Evolutionary conservation across 2,888 invertebrate species (phyloP), one percentile per base, ranked within the genome.

Genomic region (Platypus cylindrus): DNA sequence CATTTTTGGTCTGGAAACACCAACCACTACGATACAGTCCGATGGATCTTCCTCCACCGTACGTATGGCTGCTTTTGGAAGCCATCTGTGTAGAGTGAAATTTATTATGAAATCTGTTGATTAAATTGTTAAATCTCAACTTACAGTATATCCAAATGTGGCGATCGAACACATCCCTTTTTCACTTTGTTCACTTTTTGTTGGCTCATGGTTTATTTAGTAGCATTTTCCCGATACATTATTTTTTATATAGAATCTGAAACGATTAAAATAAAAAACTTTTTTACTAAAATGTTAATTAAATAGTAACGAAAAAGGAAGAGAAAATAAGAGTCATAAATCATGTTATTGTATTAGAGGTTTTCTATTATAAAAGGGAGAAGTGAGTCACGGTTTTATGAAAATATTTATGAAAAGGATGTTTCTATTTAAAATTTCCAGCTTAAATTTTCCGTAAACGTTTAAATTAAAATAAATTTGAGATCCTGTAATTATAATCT

Each of bases 11-110:
- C 84, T 75, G 62, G 82, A 81, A 56, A 84, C 78, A 50, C 83
- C 84, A 55, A 83, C 80, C 55, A 83, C 80, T 53, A 84, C 67
- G 58, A 84, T 79, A 68, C 83, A 84, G 67, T 84, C 84, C 60
- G 82, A 77, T 62, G 80, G 73, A 63, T 83, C 83, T 67, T 78
- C 77, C 66, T 83, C 83, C 62, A 76, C 78, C 57, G 82, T 78
- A 66, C 80, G 76, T 74, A 84, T 82, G 55, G 78, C 78, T 57
- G 79, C 73, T 62, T 79, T 77, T 52, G 80, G 76, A 67, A 82
- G 75, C 81, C 83, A 84, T 76, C 83, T 84, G 62, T 18, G 58
- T 61, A 42, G 9, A 7, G 9, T 20, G n/a, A n/a, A n/a, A n/a
- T n/a, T n/a, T n/a, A n/a, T n/a, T n/a, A n/a, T n/a, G n/a, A n/a